Base-by-base conservation (phyloP, 2,113 vertebrate species). In the Jacana jacana region DNA sequence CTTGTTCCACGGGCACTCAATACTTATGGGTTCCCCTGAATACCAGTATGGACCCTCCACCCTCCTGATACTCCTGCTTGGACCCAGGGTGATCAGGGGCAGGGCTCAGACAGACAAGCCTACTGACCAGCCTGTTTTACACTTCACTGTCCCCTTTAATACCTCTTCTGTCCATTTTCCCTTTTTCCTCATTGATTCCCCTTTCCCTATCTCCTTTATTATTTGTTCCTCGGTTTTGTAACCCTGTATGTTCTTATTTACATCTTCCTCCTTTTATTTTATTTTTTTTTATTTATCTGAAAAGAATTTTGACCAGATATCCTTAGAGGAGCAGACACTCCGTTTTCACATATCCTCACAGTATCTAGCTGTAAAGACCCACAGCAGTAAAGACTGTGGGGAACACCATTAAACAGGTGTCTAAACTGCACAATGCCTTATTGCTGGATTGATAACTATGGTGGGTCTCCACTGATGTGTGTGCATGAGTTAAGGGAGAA, bases 21-120 rank as follows among this genome's bases (percentile, higher is more conserved):
- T 9, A 19, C 6, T 66, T 1, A 1, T 1, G 1, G 7, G 8
- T 39, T 19, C 10, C 14, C 12, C 18, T 5, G 1, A 27, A 61
- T 14, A 46, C 19, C 7, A 61, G 23, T 28, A 83, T 2, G 1
- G 19, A 83, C 4, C 8, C 3, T 76, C n/a, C 1, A 0, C 7
- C 28, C 1, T 0, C 24, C 63, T 46, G 33, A n/a, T 61, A 69
- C 4, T 5, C 4, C n/a, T 40, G 18, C 13, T 10, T 9, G 15
- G 48, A 54, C 4, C 7, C 10, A 46, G 39, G 20, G 11, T 33
- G 23, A 24, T n/a, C 18, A 52, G 63, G 23, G 5, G 2, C 13
- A 25, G 4, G 7, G 6, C 11, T 55, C 64, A 58, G 51, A 44
- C 5, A 73, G 13, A 39, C 19, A 73, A 23, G 24, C 25, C 9